These are phyloP conservation scores for Homarus americanus DNA, from an alignment of 1,140 invertebrate species.

Conservation along the genomic window DNA sequence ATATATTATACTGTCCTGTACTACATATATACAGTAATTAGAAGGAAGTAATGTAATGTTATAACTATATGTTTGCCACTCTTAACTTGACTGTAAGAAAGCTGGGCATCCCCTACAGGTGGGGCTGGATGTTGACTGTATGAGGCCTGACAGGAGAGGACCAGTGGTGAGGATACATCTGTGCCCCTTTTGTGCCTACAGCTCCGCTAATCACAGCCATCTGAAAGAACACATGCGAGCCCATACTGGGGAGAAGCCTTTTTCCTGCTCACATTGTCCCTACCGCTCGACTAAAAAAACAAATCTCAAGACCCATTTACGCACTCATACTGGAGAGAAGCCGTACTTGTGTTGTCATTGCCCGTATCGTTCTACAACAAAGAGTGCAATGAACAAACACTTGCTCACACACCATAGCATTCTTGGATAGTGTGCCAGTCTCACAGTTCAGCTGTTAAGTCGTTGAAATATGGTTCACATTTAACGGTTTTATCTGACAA, in stretches of 20 bases:
- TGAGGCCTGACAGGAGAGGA: slow-evolving; percentile 40
- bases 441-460: too few species aligned
- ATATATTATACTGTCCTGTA: too few species aligned
- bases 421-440: not conserved
- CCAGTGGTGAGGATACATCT: slow-evolving; percentile 46
- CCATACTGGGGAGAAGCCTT: slow-evolving; percentile 62
- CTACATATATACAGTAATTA: too few species aligned
- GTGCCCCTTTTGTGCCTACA: slow-evolving; percentile 61
- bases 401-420: slow-evolving; percentile 15
- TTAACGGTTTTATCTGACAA: too few species aligned
- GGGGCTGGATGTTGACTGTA: slow-evolving; percentile 24
- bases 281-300: slow-evolving; percentile 63
- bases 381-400: slow-evolving; percentile 49
- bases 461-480: too few species aligned
- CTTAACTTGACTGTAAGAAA: slow-evolving; percentile 30
- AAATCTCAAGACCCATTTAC: slow-evolving; percentile 58
- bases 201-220: slow-evolving; percentile 53
- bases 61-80: not conserved
- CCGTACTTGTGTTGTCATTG: slow-evolving; percentile 58
- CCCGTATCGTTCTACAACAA: slow-evolving; percentile 53
- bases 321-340: slow-evolving; percentile 61
- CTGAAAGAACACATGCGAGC: slow-evolving; percentile 65
- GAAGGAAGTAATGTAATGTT: not conserved
- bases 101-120: slow-evolving; percentile 46
- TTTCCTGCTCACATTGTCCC: slow-evolving; percentile 57